Conservation (phyloP, 2,888 invertebrate genomes). For the Pharmacophagus antenor region DNA sequence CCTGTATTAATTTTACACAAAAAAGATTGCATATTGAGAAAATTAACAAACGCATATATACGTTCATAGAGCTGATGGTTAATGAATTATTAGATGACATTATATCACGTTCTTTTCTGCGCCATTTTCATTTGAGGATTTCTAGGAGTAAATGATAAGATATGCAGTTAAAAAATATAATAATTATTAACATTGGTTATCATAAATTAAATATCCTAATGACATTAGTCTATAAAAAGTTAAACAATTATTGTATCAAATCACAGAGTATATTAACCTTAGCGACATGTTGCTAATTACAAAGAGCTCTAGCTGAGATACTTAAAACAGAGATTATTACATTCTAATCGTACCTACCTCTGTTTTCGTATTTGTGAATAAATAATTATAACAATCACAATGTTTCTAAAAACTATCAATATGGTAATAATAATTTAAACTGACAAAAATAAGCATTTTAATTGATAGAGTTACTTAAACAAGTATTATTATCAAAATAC, state of each 20-base stretch:
- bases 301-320: slow-evolving; percentile 9
- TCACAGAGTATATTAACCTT: slow-evolving; percentile 62
- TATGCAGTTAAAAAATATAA: slow-evolving; percentile 10
- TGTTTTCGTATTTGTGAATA: neutral
- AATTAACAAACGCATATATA: no score
- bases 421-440: slow-evolving; percentile 2
- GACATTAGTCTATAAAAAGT: slow-evolving; percentile 7
- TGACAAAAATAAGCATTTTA: slow-evolving; percentile 6
- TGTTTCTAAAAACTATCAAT: slow-evolving; percentile 2
- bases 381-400: slow-evolving; percentile 11
- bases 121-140: neutral
- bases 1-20: no score
- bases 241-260: slow-evolving; percentile 48
- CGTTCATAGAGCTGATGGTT: no score
- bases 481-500: slow-evolving; percentile 22
- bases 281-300: slow-evolving; percentile 23
- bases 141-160: neutral
- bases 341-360: neutral
- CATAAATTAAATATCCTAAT: slow-evolving; percentile 17
- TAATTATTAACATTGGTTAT: slow-evolving; percentile 16
- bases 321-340: neutral
- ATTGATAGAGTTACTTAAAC: neutral
- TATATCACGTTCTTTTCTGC: no score
- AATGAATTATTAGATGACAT: no score
- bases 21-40: no score